Conservation (phyloP, 2,113 vertebrate species). For the Elaphurus davidianus region DNA sequence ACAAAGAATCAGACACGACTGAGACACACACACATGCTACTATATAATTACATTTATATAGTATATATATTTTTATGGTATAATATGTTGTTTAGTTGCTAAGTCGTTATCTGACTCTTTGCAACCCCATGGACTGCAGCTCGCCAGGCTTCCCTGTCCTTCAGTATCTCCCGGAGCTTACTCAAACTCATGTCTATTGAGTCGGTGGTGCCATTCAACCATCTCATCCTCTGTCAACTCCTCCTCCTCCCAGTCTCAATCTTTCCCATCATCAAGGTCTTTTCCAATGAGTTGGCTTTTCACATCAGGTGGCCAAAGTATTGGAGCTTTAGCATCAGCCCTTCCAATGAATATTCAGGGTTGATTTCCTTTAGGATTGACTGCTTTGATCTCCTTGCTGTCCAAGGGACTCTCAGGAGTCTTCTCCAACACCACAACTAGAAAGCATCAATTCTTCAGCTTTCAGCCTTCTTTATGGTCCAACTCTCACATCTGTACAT, state of each 20-base stretch:
- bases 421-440: neutral
- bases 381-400: neutral
- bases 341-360: neutral
- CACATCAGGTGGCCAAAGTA: neutral
- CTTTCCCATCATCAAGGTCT: neutral
- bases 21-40: too few relatives aligned
- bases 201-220: neutral
- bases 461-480: neutral
- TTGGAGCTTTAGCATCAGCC: neutral
- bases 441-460: neutral
- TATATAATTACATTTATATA: neutral
- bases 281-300: neutral
- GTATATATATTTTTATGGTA: neutral
- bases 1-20: too few relatives aligned
- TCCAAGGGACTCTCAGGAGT: neutral
- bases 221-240: neutral
- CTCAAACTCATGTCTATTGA: neutral
- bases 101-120: neutral
- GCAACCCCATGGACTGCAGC: neutral
- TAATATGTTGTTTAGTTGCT: neutral
- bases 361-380: neutral
- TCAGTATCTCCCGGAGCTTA: neutral
- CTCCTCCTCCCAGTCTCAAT: rapidly evolving
- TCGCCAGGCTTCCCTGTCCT: neutral
- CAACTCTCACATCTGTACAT: neutral